Percentiles rank a stretch among this genome's conserved stretches.
These are phyloP conservation scores for Typhlichthys subterraneus DNA, from an alignment of 2,797 vertebrate species.

Conservation along the genomic window DNA sequence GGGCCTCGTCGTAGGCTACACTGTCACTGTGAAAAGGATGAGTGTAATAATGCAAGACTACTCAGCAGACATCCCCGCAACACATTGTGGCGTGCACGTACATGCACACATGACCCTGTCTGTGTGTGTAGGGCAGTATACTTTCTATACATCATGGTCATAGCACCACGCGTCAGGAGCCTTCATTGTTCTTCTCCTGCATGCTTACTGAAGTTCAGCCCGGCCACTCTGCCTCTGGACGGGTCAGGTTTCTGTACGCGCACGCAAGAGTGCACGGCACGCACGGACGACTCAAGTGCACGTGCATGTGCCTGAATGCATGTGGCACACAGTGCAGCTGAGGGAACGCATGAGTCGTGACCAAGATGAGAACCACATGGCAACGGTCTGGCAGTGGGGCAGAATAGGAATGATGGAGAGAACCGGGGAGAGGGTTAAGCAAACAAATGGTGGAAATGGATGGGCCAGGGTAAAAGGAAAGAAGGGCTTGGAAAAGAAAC, in stretches of 20 bases:
- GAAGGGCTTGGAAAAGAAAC: constrained; percentile 16
- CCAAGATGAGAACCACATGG: constrained; percentile 80
- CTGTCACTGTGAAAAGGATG: too few species aligned
- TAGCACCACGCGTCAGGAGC: too few species aligned
- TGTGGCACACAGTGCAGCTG: too few species aligned
- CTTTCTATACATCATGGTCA: too few species aligned
- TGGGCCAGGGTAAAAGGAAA: constrained; percentile 7
- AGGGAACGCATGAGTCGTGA: constrained; percentile 16
- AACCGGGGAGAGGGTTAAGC: constrained; percentile 9
- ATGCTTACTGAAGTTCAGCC: not conserved
- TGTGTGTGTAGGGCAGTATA: not conserved
- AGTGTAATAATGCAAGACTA: too few species aligned
- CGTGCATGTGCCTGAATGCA: constrained; percentile 53
- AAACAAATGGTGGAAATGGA: not conserved
- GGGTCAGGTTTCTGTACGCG: constrained; percentile 71
- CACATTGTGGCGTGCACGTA: not conserved
- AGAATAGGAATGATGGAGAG: constrained; percentile 8
- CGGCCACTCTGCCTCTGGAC: constrained; percentile 24
- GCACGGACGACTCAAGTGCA: constrained; percentile 36
- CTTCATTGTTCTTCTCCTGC: not conserved
- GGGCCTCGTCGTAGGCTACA: too few species aligned
- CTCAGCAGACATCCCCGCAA: too few species aligned
- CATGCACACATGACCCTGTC: too few species aligned
- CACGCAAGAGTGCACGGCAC: constrained; percentile 34
- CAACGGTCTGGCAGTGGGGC: not conserved